Percentiles rank a stretch among this genome's conserved stretches.
Conservation (phyloP, 2,888 invertebrate species). For the Nephrotoma appendiculata region DNA sequence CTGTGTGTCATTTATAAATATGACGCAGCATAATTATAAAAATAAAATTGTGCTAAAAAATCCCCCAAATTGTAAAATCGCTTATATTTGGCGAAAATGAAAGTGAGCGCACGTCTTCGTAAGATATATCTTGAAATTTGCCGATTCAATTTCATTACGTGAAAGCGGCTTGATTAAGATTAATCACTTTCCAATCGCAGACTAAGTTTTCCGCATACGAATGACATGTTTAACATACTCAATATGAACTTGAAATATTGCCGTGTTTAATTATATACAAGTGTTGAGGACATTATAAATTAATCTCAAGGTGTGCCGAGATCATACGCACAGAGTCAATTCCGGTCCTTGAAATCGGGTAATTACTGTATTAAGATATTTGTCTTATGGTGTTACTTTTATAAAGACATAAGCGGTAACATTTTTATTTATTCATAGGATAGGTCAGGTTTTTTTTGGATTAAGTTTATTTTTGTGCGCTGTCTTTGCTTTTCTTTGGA, state of each 20-base stretch:
- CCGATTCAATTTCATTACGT: neutral
- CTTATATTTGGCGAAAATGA: neutral
- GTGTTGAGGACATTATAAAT: neutral
- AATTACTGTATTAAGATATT: neutral
- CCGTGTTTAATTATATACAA: neutral
- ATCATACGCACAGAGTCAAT: neutral
- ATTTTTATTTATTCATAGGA: neutral
- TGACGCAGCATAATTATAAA: too few species aligned
- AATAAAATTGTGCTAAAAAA: too few species aligned
- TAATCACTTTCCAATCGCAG: neutral
- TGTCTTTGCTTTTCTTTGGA: neutral
- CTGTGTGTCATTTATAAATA: neutral
- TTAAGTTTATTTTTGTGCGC: neutral
- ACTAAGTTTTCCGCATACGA: too few species aligned
- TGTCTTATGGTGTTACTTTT: neutral
- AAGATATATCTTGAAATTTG: neutral
- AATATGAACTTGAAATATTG: neutral
- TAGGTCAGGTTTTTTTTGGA: neutral
- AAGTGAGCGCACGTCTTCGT: neutral
- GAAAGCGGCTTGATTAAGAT: too few species aligned
- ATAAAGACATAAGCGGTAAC: neutral
- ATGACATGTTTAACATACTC: neutral
- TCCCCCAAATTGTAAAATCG: too few species aligned
- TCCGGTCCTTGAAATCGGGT: neutral
- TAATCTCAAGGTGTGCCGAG: neutral